Base-by-base conservation (phyloP, 2,888 invertebrate genomes). In the Pelosia muscerda region DNA sequence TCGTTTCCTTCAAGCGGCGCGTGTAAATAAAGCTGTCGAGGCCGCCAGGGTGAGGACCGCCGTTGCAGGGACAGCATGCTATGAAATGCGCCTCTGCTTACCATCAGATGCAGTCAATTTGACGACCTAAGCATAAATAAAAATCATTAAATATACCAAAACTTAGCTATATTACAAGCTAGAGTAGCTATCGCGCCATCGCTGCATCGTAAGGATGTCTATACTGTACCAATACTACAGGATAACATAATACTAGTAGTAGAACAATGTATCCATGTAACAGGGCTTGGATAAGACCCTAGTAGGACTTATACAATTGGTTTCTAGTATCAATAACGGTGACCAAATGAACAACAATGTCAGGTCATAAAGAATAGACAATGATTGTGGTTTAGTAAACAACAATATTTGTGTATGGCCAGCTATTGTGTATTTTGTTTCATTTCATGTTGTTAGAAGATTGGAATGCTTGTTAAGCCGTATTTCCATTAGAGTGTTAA, bases 281-380 rank as follows among this genome's bases (percentile, higher is more conserved):
- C 65, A 76, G 64, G 68, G 71, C 75, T 83, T 82, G 71, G 63
- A 78, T 85, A 85, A 83, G 75, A 83, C 72, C 83, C 78, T 81
- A 80, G 72, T 76, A 82, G 76, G 70, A 71, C 77, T 81, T 73
- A 73, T 60, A 76, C 78, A 82, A 82, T 68, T 73, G 72, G 66
- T 26, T 31, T 1, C 59, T 69, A 70, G 65, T 72, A 68, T 66
- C 57, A 72, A 73, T 68, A 73, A 57, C 34, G 56, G 59, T 66
- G 13, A 67, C 69, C 25, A 49, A 69, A 66, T 57, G 65, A 54
- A 72, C 75, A 79, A 71, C 73, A 75, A 75, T 77, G 74, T 74
- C 82, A 69, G 73, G 77, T 81, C 79, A 81, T 63, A 11, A 42
- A 57, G 22, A 68, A 75, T 69, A 61, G 72, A 80, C 80, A 80